These are phyloP conservation scores for Axea sp. DNA, from an alignment of 2,888 invertebrate species.

Conservation along the genomic window DNA sequence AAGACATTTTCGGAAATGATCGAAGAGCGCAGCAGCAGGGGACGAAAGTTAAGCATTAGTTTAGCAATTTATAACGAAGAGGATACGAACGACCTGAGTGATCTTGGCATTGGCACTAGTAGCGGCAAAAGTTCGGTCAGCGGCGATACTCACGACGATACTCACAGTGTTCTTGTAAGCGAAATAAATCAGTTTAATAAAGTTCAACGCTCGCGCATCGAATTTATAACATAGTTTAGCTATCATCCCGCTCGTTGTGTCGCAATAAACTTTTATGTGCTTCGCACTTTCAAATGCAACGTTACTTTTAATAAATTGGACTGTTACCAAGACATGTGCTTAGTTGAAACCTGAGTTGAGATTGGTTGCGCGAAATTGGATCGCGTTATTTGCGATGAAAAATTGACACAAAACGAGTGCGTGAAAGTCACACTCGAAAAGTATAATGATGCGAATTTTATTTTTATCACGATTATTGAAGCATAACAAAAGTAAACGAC, in stretches of 20 bases:
- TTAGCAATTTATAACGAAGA: conserved; percentile 89
- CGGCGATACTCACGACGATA: conserved; percentile 77
- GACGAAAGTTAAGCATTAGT: conserved; percentile 82
- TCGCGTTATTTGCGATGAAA: too few relatives aligned
- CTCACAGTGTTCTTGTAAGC: conserved; percentile 76
- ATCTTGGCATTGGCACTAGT: conserved; percentile 85
- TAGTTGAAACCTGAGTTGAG: not conserved
- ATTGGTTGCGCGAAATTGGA: not conserved
- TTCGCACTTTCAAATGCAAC: conserved; percentile 16
- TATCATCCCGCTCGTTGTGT: conserved; percentile 26
- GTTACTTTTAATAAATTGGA: too few relatives aligned
- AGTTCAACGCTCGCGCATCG: conserved; percentile 8
- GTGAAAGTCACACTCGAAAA: not conserved
- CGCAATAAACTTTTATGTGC: conserved; percentile 21
- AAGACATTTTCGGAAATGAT: conserved; percentile 98
- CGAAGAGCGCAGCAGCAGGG: conserved; percentile 86
- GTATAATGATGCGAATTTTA: not conserved
- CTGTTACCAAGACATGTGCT: too few relatives aligned
- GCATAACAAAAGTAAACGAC: too few relatives aligned
- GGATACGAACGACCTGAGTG: conserved; percentile 90
- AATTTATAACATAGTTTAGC: conserved; percentile 21
- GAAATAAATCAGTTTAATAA: conserved; percentile 24
- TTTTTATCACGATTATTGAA: not conserved
- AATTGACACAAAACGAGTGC: too few relatives aligned
- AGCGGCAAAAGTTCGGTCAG: conserved; percentile 78